A percentile compares a stretch with the other conserved stretches of the same genome.
phyloP scores from a whole-genome alignment of 2,797 vertebrate genomes.

The Ctenosaura bakeri region DNA sequence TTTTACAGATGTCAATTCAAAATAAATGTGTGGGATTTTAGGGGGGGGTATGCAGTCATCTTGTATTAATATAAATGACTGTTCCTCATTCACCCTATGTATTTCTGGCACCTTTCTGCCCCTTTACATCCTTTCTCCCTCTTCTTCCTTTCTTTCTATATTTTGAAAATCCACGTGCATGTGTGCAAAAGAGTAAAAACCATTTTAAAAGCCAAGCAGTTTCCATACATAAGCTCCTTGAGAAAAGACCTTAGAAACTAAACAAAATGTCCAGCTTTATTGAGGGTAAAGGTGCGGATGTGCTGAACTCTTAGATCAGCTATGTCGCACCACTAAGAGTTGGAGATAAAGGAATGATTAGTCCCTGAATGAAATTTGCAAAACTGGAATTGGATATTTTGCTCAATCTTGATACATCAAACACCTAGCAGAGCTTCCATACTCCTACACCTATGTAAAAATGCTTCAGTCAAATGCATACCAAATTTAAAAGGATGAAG shows the following conservation, averaged over 20 bases:
- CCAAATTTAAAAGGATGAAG: background rate
- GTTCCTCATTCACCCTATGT: too few relatives aligned
- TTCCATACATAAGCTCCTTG: background rate
- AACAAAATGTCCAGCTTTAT: background rate
- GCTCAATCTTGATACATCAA: background rate
- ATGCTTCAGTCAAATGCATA: constrained; percentile 3
- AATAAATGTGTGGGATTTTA: too few relatives aligned
- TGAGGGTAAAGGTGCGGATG: background rate
- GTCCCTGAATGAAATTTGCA: background rate
- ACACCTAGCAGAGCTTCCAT: background rate
- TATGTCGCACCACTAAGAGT: background rate
- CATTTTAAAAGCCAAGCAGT: background rate
- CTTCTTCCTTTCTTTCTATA: too few relatives aligned
- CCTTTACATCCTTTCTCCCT: too few relatives aligned
- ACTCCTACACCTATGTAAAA: background rate
- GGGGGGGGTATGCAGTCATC: too few relatives aligned
- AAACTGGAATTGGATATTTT: background rate
- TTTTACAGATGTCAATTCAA: too few relatives aligned
- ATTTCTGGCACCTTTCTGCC: too few relatives aligned
- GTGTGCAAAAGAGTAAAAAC: background rate
- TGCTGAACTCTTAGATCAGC: background rate
- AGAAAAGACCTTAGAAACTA: background rate
- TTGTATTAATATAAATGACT: too few relatives aligned
- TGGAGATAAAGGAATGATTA: constrained; percentile 10
- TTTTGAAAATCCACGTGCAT: too few relatives aligned